Conservation (phyloP, 2,113 vertebrate species). For the Ariopsis seemanni region DNA sequence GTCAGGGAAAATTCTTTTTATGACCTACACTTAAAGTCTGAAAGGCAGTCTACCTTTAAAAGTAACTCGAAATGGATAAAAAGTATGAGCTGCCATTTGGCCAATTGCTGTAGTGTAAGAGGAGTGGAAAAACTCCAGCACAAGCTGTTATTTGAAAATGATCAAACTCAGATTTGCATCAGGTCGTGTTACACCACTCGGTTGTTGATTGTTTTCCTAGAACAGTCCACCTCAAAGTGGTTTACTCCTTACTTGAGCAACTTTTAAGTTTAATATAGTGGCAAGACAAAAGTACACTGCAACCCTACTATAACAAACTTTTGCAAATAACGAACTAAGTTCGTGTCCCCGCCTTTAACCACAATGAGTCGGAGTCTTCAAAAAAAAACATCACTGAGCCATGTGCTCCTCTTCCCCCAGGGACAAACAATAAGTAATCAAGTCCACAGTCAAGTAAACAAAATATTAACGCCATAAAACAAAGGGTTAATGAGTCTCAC, state of each 20-base stretch:
- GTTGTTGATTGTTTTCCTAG: background rate
- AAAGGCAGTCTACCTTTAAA: background rate
- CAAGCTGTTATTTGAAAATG: background rate
- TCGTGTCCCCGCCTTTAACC: too few species aligned
- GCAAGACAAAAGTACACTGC: background rate
- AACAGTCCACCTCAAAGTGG: background rate
- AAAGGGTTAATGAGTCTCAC: too few species aligned
- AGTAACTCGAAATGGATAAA: background rate
- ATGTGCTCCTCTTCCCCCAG: too few species aligned
- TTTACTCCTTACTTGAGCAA: background rate
- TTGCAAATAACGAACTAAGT: too few species aligned
- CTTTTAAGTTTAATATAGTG: background rate
- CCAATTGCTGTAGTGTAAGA: background rate
- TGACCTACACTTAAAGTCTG: too few species aligned
- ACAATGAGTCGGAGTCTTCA: too few species aligned
- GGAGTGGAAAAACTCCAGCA: background rate
- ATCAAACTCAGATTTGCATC: background rate
- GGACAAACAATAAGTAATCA: too few species aligned
- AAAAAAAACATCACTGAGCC: too few species aligned
- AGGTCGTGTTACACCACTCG: background rate
- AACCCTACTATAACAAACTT: too few species aligned
- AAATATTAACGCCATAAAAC: too few species aligned
- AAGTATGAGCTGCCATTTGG: background rate
- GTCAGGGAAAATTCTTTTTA: too few species aligned
- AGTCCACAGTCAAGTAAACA: too few species aligned